Base-by-base conservation (phyloP, 2,797 vertebrate species). In the Acridotheres tristis region DNA sequence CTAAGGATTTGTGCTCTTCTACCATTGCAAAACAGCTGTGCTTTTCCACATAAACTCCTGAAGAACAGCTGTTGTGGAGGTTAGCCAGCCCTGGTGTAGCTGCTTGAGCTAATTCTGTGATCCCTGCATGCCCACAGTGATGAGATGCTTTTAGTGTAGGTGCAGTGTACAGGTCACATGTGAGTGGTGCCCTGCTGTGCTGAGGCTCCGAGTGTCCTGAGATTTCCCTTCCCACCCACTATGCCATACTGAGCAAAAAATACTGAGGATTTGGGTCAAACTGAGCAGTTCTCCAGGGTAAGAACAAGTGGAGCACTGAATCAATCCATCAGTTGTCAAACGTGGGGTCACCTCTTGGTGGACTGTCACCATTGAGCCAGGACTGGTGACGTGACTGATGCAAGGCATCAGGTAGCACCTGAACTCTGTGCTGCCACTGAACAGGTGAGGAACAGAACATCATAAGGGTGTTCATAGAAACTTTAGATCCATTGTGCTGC, bases 131-230 rank as follows among this genome's bases (percentile, higher is more conserved):
- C 29, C 32, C 19, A 3, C 0, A 4, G n/a, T 2, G 6, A 20
- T 21, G 32, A 8, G 47, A 11, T 68, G 72, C 23, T 58, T 50
- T 51, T 10, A 10, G 55, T 0, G 0, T 1, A 14, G 45, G 9
- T 2, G 2, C 38, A n/a, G 22, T 0, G 0, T 29, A 3, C 0
- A 3, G 58, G 12, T 36, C 0, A 0, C 40, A 32, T 0, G 0
- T 18, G 40, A 45, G 45, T 2, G 1, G 3, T 63, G 61, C 27
- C 15, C 15, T 36, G 45, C 50, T 75, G 42, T 55, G 61, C 47
- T 3, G 2, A 26, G 53, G 9, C 22, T 40, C 40, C 0, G 0
- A 8, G 29, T 1, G 40, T 54, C 68, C 36, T 27, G 29, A 45
- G 16, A 25, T 40, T 79, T 73, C 45, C 16, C 9, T 78, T 80